These are phyloP conservation scores for Melanostigma gelatinosum DNA, from an alignment of 2,113 vertebrate genomes.

Conservation along the genomic window DNA sequence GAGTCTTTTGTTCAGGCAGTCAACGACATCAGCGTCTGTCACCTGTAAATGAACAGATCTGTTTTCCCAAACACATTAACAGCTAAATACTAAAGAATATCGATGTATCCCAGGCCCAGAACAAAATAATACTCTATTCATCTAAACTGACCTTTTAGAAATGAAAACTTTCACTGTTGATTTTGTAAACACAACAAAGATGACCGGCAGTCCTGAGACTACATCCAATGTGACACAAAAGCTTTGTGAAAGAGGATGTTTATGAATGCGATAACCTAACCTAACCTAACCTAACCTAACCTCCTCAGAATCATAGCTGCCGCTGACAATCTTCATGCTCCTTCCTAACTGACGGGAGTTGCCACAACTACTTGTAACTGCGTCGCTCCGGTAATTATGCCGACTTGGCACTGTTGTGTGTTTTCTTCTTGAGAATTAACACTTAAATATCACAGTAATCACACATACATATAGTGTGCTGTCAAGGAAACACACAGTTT, in stretches of 20 bases:
- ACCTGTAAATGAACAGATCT: background rate
- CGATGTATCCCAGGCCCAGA: background rate
- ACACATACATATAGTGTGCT: background rate
- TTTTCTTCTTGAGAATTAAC: background rate
- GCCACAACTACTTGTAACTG: background rate
- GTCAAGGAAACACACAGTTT: background rate
- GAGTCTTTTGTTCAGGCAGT: constrained; percentile 15
- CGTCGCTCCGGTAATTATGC: background rate
- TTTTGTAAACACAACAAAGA: background rate
- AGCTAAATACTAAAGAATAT: constrained; percentile 9
- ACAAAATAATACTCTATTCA: background rate
- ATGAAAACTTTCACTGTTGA: background rate
- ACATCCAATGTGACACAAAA: background rate
- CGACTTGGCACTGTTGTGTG: background rate
- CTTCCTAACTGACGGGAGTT: background rate
- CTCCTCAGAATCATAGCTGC: background rate
- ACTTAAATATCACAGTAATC: background rate
- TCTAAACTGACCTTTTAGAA: background rate
- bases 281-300: too few species aligned
- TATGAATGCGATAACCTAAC: background rate
- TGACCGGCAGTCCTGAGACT: background rate
- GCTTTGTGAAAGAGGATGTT: background rate
- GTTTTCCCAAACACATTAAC: background rate
- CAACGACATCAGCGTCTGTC: background rate
- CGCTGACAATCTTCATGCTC: background rate